A percentile compares a stretch with the other conserved stretches of the same genome.
Conservation (phyloP, 1,140 invertebrate genomes). For the Coelopa frigida region DNA sequence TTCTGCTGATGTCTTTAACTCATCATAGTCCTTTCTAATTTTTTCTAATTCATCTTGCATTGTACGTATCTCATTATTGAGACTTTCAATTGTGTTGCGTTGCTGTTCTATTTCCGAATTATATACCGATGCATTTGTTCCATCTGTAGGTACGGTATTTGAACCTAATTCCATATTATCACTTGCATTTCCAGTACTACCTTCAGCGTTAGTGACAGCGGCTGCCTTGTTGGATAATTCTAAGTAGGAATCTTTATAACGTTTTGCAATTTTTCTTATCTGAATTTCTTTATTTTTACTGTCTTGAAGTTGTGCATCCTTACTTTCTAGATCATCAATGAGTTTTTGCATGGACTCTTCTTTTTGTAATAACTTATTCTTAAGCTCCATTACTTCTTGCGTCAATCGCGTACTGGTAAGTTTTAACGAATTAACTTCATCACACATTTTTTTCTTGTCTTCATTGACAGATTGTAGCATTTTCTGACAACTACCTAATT, state of each 20-base stretch:
- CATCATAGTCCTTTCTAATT: constrained; percentile 63
- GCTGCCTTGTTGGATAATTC: constrained; percentile 52
- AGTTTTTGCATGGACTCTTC: constrained; percentile 56
- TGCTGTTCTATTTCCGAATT: constrained; percentile 46
- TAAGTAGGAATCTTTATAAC: constrained; percentile 83
- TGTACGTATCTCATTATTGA: constrained; percentile 53
- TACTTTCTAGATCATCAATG: constrained; percentile 61
- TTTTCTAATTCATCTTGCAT: constrained; percentile 58
- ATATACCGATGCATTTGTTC: constrained; percentile 43
- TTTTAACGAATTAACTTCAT: constrained; percentile 46
- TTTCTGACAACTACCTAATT: constrained; percentile 53
- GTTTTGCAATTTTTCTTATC: constrained; percentile 84
- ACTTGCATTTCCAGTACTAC: too few relatives aligned
- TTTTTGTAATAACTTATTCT: constrained; percentile 51
- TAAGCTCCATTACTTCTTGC: constrained; percentile 52
- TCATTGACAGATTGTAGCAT: constrained; percentile 50
- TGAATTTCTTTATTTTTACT: constrained; percentile 71
- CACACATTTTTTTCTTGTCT: constrained; percentile 46
- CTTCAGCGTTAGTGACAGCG: constrained; percentile 43
- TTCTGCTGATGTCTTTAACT: constrained; percentile 55
- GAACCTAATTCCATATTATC: constrained; percentile 43
- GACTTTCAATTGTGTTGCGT: constrained; percentile 52
- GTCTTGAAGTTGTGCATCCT: constrained; percentile 63
- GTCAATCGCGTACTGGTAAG: constrained; percentile 42
- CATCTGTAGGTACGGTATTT: constrained; percentile 44